Evolutionary conservation across 2,888 invertebrate genomes (phyloP).

Genomic region (Leptothorax acervorum): DNA sequence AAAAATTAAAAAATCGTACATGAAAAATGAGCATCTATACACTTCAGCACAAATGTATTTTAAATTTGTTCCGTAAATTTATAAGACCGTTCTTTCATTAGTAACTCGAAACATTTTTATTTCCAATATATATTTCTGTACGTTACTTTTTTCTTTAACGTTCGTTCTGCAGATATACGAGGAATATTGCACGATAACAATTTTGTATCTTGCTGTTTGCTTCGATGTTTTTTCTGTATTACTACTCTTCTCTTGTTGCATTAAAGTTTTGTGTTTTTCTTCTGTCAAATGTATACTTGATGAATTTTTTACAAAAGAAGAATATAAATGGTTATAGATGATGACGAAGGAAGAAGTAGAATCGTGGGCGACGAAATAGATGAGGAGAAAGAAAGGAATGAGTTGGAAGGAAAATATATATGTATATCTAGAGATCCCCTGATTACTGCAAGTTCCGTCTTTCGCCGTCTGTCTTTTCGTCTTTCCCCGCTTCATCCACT

Average conservation of each 20-base stretch:
- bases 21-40: constrained; percentile 15
- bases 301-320: constrained; percentile 62
- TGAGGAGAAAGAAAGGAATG: constrained; percentile 69
- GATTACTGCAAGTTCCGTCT: constrained; percentile 84
- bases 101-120: background rate
- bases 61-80: background rate
- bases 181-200: background rate
- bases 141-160: background rate
- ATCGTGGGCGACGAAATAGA: constrained; percentile 71
- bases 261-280: constrained; percentile 54
- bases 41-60: background rate
- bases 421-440: constrained; percentile 75
- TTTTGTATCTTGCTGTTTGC: constrained; percentile 8
- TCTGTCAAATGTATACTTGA: constrained; percentile 62
- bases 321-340: constrained; percentile 41
- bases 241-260: constrained; percentile 65
- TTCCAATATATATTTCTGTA: background rate
- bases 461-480: constrained; percentile 81
- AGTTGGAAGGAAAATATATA: constrained; percentile 37
- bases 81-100: background rate
- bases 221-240: constrained; percentile 56
- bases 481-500: constrained; percentile 83
- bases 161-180: background rate
- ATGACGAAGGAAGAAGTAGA: constrained; percentile 50
- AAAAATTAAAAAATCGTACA: background rate